phyloP scores from a whole-genome alignment of 2,888 invertebrate genomes.

The Volucella bombylans region DNA sequence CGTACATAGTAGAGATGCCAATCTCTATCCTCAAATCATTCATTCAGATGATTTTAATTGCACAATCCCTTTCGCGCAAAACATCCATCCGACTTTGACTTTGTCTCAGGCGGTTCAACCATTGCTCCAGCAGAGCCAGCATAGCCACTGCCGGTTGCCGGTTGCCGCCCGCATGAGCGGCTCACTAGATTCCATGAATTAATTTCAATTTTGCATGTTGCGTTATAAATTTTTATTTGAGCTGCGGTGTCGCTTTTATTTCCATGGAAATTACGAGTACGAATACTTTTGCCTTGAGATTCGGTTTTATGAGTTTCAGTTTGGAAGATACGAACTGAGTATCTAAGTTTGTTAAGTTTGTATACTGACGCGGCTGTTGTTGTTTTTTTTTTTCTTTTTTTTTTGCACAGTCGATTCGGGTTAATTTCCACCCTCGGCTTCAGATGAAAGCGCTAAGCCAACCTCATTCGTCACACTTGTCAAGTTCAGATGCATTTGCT shows the following conservation, averaged over 20 bases:
- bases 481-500: constrained; percentile 71
- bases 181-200: constrained; percentile 80
- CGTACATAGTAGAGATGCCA: constrained; percentile 39
- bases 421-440: constrained; percentile 73
- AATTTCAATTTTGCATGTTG: constrained; percentile 82
- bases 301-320: constrained; percentile 27
- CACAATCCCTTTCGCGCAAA: constrained; percentile 19
- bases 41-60: constrained; percentile 70
- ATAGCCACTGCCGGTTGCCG: not conserved
- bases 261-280: constrained; percentile 53
- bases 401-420: constrained; percentile 59
- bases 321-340: constrained; percentile 2
- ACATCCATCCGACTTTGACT: constrained; percentile 37
- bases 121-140: no score
- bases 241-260: constrained; percentile 71
- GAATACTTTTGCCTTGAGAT: constrained; percentile 40
- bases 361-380: constrained; percentile 47
- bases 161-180: constrained; percentile 32
- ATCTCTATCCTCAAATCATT: constrained; percentile 68
- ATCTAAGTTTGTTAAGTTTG: constrained; percentile 15
- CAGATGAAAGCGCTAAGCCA: constrained; percentile 72
- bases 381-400: no score
- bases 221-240: constrained; percentile 76
- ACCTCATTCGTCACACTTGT: constrained; percentile 72
- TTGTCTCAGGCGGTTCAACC: no score